Percentiles rank a stretch among this genome's conserved stretches.
phyloP scores from a whole-genome alignment of 23 tunicate genomes.

The Aplidium turbinatum region DNA sequence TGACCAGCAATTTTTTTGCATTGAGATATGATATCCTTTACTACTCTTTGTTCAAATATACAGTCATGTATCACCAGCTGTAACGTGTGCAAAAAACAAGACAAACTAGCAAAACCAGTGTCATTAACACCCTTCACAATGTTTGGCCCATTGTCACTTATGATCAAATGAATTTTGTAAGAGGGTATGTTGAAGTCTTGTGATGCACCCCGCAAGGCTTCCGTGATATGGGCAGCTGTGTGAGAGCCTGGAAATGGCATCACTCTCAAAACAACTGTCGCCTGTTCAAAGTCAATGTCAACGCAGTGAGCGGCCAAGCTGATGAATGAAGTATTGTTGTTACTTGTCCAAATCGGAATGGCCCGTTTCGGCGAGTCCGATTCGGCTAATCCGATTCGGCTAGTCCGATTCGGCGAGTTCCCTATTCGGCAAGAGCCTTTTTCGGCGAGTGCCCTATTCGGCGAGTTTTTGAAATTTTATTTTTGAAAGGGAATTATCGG shows the following conservation, averaged over 20 bases:
- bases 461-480: too few relatives aligned
- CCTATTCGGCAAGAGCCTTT: too few relatives aligned
- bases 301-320: constrained; percentile 28
- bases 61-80: constrained; percentile 33
- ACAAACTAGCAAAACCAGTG: constrained; percentile 7
- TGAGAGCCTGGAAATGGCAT: constrained; percentile 23
- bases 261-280: constrained; percentile 23
- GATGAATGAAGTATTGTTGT: constrained; percentile 24
- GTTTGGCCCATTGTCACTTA: constrained; percentile 33
- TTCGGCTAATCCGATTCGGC: too few relatives aligned
- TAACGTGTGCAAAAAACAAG: constrained; percentile 19
- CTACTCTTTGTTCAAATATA: constrained; percentile 15
- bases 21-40: constrained; percentile 21
- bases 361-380: too few relatives aligned
- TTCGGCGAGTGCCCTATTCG: too few relatives aligned
- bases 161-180: background rate
- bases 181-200: constrained; percentile 15
- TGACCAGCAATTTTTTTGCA: constrained; percentile 19
- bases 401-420: too few relatives aligned
- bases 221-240: constrained; percentile 27
- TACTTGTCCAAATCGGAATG: too few relatives aligned
- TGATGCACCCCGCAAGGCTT: constrained; percentile 11
- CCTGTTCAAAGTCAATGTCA: constrained; percentile 7
- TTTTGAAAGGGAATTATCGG: too few relatives aligned
- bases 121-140: constrained; percentile 19